Conservation (phyloP, 2,113 vertebrate genomes). For the Hippoglossus stenolepis region DNA sequence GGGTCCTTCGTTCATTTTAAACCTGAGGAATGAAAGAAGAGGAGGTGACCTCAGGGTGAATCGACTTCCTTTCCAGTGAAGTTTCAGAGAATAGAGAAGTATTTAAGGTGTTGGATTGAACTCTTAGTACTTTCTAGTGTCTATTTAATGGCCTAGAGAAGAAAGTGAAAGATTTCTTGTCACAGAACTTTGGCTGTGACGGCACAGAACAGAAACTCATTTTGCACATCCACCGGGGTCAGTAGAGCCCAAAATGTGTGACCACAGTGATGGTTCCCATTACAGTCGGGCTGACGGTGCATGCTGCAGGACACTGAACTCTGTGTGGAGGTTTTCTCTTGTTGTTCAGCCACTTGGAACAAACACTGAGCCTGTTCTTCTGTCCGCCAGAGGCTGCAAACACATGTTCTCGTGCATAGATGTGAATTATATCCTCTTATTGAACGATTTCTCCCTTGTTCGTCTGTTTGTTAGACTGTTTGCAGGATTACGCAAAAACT, state of each 20-base stretch:
- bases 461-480: too few relatives aligned
- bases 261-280: not conserved
- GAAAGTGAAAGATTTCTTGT: not conserved
- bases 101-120: not conserved
- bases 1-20: constrained; percentile 74
- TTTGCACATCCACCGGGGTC: not conserved
- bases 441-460: too few relatives aligned
- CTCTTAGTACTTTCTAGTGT: not conserved
- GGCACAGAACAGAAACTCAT: not conserved
- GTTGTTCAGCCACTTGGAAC: not conserved
- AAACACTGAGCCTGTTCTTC: not conserved
- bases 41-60: not conserved
- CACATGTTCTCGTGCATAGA: not conserved
- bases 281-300: not conserved
- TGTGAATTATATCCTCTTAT: too few relatives aligned
- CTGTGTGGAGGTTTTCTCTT: too few relatives aligned
- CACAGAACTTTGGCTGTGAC: not conserved
- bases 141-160: not conserved
- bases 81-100: too few relatives aligned
- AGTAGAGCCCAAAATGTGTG: not conserved
- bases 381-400: not conserved
- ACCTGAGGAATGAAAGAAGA: constrained; percentile 48
- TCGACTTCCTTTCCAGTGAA: not conserved
- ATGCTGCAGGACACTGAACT: not conserved
- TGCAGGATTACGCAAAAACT: too few relatives aligned